Evolutionary conservation across 2,888 invertebrate species (phyloP).

Genomic region (Cerceris ruficornis): DNA sequence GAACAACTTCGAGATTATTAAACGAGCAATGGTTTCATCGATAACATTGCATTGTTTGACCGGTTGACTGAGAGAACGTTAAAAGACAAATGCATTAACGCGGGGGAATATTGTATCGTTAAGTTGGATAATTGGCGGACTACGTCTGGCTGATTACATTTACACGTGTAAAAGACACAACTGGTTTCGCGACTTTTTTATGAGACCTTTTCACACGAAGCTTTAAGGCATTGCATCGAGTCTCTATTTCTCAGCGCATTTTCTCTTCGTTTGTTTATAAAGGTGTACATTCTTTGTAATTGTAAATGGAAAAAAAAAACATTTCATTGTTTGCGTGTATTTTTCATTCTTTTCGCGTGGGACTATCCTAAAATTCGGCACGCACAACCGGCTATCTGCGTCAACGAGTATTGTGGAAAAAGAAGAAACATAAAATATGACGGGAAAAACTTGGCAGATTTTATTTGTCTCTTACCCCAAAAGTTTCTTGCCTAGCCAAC

Average conservation of each 20-base stretch:
- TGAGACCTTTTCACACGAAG: slow-evolving; percentile 52
- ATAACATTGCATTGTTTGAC: neutral
- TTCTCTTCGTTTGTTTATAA: slow-evolving; percentile 69
- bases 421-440: too few species aligned
- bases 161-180: slow-evolving; percentile 24
- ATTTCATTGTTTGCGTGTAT: slow-evolving; percentile 66
- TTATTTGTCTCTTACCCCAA: neutral
- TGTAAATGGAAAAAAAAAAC: slow-evolving; percentile 68
- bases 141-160: slow-evolving; percentile 58
- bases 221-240: slow-evolving; percentile 53
- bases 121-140: slow-evolving; percentile 20
- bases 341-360: slow-evolving; percentile 8
- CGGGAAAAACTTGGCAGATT: neutral
- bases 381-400: neutral
- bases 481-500: neutral
- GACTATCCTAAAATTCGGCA: slow-evolving; percentile 4
- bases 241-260: slow-evolving; percentile 62
- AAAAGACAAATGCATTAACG: slow-evolving; percentile 21
- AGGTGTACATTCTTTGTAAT: slow-evolving; percentile 74
- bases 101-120: slow-evolving; percentile 19
- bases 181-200: slow-evolving; percentile 56
- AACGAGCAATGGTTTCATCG: neutral
- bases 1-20: too few species aligned
- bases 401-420: too few species aligned
- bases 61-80: neutral